Evolutionary conservation across 92 coral and sea anemone species (phyloP), one percentile per base, ranked within the genome.

Genomic region (Chrysogorgia sp.): DNA sequence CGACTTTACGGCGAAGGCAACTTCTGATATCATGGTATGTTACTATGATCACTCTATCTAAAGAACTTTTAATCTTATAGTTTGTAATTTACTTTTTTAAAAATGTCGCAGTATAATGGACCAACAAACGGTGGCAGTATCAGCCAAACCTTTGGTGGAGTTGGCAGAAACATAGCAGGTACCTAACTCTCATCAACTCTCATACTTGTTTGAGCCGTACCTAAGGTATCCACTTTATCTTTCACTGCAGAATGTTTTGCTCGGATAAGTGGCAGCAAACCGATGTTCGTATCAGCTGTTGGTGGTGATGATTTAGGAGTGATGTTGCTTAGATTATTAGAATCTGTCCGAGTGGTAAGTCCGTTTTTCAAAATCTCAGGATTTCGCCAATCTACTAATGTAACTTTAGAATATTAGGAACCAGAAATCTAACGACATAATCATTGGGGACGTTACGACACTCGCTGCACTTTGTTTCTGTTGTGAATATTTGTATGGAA

Each of bases 101-200:
- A 40, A 12, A 25, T 34, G 64, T 22, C 5, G n/a, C 79, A 94
- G 98, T 89, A 88, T 67, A 92, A 72, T 26, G 79, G 90, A 63
- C 92, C 97, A 4, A 91, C 98, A 40, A 94, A 94, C 49, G 91
- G 91, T 53, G 98, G 98, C 30, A 79, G 88, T 40, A 88, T 94
- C 7, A 84, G 90, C 10, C 90, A 91, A 89, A 87, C 94, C 63
- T 94, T 89, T 70, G 98, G 98, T 19, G 98, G 98, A 0, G 98
- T 94, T 14, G 98, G 97, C 15, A 83, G 98, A 67, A 94, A 94
- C 55, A 75, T 94, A 1, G 92, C 98, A 58, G 98, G 98, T 93
- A 82, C 26, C 7, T 47, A 7, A 7, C 7, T 5, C 12, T 37
- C 10, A 37, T 4, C 4, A 37, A 37, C 10, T 37, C 10, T 37